Conservation (phyloP, 2,113 vertebrate genomes). For the Phaethornis superciliosus region DNA sequence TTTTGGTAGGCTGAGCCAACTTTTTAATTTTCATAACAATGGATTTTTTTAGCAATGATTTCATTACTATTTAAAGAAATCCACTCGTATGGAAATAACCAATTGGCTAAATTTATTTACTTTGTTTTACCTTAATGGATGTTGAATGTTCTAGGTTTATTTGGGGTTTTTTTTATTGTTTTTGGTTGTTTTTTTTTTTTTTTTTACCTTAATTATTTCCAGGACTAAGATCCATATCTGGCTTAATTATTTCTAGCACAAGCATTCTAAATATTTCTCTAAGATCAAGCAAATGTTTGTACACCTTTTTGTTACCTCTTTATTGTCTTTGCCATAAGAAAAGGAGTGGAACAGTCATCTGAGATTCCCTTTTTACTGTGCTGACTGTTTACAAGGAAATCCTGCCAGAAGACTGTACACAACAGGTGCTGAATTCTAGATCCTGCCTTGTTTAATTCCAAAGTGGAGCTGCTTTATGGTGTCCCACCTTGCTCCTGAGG, state of each 20-base stretch:
- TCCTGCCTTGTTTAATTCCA: not conserved
- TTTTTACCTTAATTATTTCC: slow-evolving; percentile 8
- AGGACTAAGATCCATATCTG: not conserved
- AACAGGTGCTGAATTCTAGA: slow-evolving; percentile 40
- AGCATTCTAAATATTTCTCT: slow-evolving; percentile 43
- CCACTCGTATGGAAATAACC: slow-evolving; percentile 74
- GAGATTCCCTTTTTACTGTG: not conserved
- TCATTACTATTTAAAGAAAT: slow-evolving; percentile 84
- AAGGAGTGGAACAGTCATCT: slow-evolving; percentile 12
- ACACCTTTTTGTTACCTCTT: not conserved
- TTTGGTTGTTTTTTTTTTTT: slow-evolving; percentile 42
- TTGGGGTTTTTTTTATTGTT: not conserved
- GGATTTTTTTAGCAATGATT: slow-evolving; percentile 84
- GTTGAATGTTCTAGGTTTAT: slow-evolving; percentile 46
- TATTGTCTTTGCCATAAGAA: not conserved
- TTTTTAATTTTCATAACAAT: slow-evolving; percentile 83
- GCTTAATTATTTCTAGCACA: not conserved
- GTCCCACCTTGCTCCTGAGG: too few species aligned
- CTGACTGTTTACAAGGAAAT: slow-evolving; percentile 10
- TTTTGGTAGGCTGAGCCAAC: slow-evolving; percentile 80
- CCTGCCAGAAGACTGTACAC: slow-evolving; percentile 2
- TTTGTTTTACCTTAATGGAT: slow-evolving; percentile 71
- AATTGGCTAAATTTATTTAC: slow-evolving; percentile 74
- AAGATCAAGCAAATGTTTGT: not conserved
- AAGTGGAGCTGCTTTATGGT: not conserved